Evolutionary conservation across 1,140 invertebrate genomes (phyloP).

Genomic region (Drosophila elegans): DNA sequence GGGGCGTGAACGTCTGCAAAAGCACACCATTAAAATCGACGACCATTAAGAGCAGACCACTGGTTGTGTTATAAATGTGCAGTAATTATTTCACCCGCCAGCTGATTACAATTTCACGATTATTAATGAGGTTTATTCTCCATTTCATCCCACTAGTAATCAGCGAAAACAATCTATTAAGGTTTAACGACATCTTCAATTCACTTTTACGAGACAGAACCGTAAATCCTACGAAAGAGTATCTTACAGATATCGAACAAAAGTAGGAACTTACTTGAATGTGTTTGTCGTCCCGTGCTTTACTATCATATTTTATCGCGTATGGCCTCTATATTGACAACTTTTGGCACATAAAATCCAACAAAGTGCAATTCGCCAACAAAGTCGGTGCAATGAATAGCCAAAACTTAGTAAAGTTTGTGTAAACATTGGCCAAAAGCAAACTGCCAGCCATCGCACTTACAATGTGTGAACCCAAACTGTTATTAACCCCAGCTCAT

Average conservation of each 20-base stretch:
- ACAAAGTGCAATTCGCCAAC: conserved; percentile 65
- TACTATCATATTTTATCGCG: conserved; percentile 52
- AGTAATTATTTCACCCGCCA: conserved; percentile 24
- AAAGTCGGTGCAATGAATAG: conserved; percentile 67
- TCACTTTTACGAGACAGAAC: conserved; percentile 5
- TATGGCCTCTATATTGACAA: conserved; percentile 40
- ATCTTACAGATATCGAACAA: neutral
- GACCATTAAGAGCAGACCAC: conserved; percentile 62
- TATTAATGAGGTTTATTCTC: conserved; percentile 20
- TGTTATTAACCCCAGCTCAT: conserved; percentile 53
- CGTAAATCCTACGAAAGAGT: conserved; percentile 16
- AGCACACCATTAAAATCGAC: conserved; percentile 59
- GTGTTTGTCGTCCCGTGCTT: conserved; percentile 32
- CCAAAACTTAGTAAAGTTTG: conserved; percentile 47
- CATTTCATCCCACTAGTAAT: conserved; percentile 6
- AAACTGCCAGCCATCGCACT: conserved; percentile 14
- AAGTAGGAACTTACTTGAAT: conserved; percentile 7
- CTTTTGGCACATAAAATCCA: conserved; percentile 53
- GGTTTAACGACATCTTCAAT: conserved; percentile 10
- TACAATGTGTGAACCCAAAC: conserved; percentile 50
- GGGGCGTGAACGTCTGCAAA: conserved; percentile 18
- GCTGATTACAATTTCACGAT: conserved; percentile 46
- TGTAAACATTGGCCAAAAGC: conserved; percentile 45
- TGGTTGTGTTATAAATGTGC: conserved; percentile 45
- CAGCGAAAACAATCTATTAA: conserved; percentile 15